Base-by-base conservation (phyloP, 2,888 invertebrate species). In the Plebejus argus region DNA sequence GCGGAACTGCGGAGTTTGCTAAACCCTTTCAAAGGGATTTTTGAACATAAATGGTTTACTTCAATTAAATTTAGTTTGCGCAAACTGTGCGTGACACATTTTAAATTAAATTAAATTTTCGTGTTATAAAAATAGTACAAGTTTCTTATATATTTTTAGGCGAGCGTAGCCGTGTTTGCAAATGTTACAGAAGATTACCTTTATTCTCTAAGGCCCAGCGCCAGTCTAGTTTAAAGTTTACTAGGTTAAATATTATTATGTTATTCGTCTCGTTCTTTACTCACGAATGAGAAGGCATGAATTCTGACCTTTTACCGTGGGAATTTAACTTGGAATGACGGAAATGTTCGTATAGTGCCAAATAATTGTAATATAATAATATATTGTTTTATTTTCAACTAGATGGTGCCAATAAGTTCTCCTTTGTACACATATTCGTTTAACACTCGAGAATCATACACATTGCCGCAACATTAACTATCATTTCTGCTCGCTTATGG, bases 1-100 rank as follows among this genome's bases (percentile, higher is more conserved):
- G 39, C 71, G n/a, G n/a, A 71, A 39, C 71, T 71, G 35, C n/a
- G 12, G 71, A 71, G 39, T 71, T 71, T 71, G 20, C 71, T 71
- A 71, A 71, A 20, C 35, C 71, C 71, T 39, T 71, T 71, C 15
- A 71, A 35, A 39, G 71, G 28, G 66, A 66, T 66, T 66, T 66
- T 66, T 66, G 66, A 66, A 28, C 18, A 28, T 66, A 66, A 66
- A 66, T 66, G 66, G 66, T 33, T 66, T 66, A 66, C 28, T 28
- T 66, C 66, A 66, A 66, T 66, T 33, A 12, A 66, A 28, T 66
- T 66, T 66, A 66, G 66, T 33, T 66, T 33, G 66, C 66, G 66
- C 15, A 66, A 66, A 66, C 15, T 28, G 66, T 66, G 66, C 28
- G 66, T 66, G 66, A 66, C 66, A 66, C 28, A 66, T 66, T 66